These are phyloP conservation scores for Drosophila greeni DNA, from an alignment of 2,888 invertebrate genomes.

Conservation along the genomic window DNA sequence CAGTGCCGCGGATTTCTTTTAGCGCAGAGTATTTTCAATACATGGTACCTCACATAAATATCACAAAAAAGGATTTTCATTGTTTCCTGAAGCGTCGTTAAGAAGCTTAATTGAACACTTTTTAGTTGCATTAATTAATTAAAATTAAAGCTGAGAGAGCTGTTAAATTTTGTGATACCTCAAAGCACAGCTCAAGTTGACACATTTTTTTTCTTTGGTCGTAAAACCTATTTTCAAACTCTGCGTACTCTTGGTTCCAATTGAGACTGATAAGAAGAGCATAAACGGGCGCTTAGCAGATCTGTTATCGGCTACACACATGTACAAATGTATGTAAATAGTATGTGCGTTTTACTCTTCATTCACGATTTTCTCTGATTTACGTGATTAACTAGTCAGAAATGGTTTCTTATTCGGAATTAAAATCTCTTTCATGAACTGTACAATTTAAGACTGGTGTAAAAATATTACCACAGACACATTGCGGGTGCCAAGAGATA, in stretches of 20 bases:
- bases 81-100: neutral
- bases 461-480: neutral
- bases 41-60: neutral
- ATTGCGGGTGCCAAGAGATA: neutral
- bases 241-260: neutral
- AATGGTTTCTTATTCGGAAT: neutral
- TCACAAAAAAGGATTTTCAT: neutral
- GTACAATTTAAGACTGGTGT: neutral
- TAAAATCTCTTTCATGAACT: neutral
- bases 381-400: neutral
- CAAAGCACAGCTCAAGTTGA: neutral
- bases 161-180: neutral
- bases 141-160: too few species aligned
- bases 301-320: neutral
- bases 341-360: neutral
- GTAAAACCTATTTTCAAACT: neutral
- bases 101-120: neutral
- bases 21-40: conserved; percentile 16
- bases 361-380: neutral
- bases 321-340: neutral
- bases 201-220: neutral
- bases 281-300: neutral
- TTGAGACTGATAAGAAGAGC: neutral
- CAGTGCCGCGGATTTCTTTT: conserved; percentile 90
- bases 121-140: neutral